Evolutionary conservation across 2,888 invertebrate species (phyloP), one percentile per base, ranked within the genome.

Genomic region (Macaria liturata): DNA sequence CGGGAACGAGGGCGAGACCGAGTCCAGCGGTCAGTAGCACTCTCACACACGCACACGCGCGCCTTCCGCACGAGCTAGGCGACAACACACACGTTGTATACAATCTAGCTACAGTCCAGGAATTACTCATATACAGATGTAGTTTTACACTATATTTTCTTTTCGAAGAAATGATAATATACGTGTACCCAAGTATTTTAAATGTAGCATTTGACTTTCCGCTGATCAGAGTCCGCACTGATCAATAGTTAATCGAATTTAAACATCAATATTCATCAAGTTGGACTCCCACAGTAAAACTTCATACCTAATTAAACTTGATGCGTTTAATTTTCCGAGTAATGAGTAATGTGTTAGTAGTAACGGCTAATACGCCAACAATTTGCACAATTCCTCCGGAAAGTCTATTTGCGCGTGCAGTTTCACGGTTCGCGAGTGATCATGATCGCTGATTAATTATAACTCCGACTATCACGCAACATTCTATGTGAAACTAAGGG

Each of bases 11-110:
- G 92, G 92, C 20, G 94, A 94, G 83, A 93, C 93, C 6, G 94
- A 94, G 72, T 94, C 94, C 54, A 95, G 95, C 80, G 95, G 95
- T 95, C 88, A 93, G 93, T 54, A 4, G 20, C 20, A 20, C 20
- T 20, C 20, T 20, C 20, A 20, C 20, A 20, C 20, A 2, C 20
- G 2, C 20, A 2, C 20, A 20, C 1, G 20, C 20, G 20, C 20
- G 1, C 20, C 20, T 1, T 20, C 20, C 2, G 20, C 20, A 20
- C 2, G 20, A 20, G 2, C 20, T 20, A 20, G 20, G 20, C 20
- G 20, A 20, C 20, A 20, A 20, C 20, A 20, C n/a, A n/a, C n/a
- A n/a, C n/a, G n/a, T n/a, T n/a, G n/a, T n/a, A n/a, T 20, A 20
- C 20, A 20, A 20, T 20, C 20, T 20, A 20, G 20, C 20, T 20